These are phyloP conservation scores for Ataeniobius toweri DNA, from an alignment of 2,797 vertebrate genomes.

Conservation along the genomic window DNA sequence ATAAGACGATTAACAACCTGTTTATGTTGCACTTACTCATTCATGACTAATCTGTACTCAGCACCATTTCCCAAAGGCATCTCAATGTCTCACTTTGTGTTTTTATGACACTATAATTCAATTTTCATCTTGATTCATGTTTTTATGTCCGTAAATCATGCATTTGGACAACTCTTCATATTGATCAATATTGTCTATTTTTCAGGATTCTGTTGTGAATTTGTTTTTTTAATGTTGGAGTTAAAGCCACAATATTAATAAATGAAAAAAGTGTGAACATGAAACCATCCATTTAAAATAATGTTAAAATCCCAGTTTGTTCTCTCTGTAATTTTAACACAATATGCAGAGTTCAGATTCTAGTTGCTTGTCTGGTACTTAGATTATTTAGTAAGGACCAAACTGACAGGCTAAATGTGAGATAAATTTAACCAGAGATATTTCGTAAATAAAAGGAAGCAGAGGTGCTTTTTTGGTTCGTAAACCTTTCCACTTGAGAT, in stretches of 20 bases:
- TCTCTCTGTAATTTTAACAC: too few species aligned
- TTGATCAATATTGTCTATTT: not conserved
- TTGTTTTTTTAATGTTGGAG: too few species aligned
- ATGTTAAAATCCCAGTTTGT: too few species aligned
- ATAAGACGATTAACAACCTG: not conserved
- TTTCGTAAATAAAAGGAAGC: too few species aligned
- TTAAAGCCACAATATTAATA: not conserved
- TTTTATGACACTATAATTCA: not conserved
- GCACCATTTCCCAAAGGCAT: not conserved
- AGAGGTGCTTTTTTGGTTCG: too few species aligned
- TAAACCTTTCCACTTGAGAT: too few species aligned
- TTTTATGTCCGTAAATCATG: not conserved
- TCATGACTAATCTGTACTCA: not conserved
- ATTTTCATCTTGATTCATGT: not conserved
- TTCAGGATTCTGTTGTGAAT: not conserved
- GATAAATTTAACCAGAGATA: too few species aligned
- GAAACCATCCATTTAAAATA: too few species aligned
- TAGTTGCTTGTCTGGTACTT: too few species aligned
- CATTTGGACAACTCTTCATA: not conserved
- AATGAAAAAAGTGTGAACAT: not conserved
- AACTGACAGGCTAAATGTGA: too few species aligned
- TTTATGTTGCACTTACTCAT: not conserved
- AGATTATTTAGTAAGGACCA: too few species aligned
- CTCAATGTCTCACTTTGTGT: not conserved
- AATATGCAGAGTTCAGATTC: too few species aligned